phyloP scores from a whole-genome alignment of 2,113 vertebrate species.

The Catharus bicknelli region DNA sequence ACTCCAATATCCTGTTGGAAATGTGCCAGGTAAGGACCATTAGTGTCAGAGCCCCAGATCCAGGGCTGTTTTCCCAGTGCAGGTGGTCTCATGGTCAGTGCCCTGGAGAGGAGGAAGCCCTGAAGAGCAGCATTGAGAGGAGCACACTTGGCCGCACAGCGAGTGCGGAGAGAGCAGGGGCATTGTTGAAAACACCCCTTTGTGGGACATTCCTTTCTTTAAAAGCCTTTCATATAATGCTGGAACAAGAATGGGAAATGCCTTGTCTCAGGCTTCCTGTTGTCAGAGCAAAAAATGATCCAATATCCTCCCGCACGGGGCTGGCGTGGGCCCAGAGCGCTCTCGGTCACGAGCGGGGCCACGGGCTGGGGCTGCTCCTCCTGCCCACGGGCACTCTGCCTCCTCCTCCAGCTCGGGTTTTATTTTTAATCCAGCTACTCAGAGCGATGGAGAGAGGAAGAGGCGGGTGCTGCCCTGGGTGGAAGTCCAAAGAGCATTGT shows the following conservation, averaged over 20 bases:
- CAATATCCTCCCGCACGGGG: fast-evolving
- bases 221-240: conserved; percentile 11
- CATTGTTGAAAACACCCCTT: not conserved
- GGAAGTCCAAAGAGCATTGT: conserved; percentile 23
- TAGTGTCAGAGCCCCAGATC: not conserved
- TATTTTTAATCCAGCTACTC: not conserved
- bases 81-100: not conserved
- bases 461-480: not conserved
- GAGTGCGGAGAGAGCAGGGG: fast-evolving
- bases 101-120: not conserved
- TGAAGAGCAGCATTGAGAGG: not conserved
- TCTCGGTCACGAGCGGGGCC: fast-evolving
- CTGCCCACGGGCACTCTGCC: not conserved
- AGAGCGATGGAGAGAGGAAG: not conserved
- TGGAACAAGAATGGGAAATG: conserved; percentile 44
- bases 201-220: conserved; percentile 5
- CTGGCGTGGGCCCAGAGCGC: not conserved
- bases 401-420: not conserved
- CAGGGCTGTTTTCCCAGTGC: not conserved
- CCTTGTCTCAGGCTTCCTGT: conserved; percentile 30
- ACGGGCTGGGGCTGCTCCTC: not conserved
- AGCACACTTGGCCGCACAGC: fast-evolving
- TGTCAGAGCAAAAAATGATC: not conserved
- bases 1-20: not conserved
- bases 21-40: not conserved